These are phyloP conservation scores for Plecotus auritus DNA, from an alignment of 2,113 vertebrate genomes.

Conservation along the genomic window DNA sequence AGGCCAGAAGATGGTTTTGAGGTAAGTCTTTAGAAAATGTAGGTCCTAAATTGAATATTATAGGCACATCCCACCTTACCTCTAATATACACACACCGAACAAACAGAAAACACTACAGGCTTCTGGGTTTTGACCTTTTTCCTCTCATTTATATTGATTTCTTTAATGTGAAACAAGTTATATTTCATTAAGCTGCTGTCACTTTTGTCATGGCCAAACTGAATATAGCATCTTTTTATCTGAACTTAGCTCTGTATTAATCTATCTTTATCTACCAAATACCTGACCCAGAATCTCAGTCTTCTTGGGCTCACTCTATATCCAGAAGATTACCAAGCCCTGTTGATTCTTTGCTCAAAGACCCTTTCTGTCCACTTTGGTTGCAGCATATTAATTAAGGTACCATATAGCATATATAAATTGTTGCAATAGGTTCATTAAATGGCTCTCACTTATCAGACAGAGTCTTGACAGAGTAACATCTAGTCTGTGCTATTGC, in stretches of 20 bases:
- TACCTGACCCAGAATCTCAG: not conserved
- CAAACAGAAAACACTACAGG: not conserved
- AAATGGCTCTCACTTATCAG: not conserved
- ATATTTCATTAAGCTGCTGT: not conserved
- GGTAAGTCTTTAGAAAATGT: not conserved
- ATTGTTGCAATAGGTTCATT: not conserved
- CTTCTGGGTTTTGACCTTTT: not conserved
- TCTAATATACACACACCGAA: not conserved
- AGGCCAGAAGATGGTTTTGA: not conserved
- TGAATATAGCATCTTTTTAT: not conserved
- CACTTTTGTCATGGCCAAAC: not conserved
- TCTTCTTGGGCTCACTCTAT: not conserved
- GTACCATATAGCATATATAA: not conserved
- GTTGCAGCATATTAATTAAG: not conserved
- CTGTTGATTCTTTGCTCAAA: not conserved
- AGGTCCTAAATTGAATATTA: not conserved
- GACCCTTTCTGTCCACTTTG: not conserved
- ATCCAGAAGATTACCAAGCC: not conserved
- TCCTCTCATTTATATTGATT: not conserved
- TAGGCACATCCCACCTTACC: not conserved
- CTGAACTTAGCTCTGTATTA: not conserved
- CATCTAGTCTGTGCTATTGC: not conserved
- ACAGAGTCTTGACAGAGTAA: not conserved
- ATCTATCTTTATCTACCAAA: not conserved
- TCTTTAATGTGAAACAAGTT: constrained; percentile 2